These are phyloP conservation scores for Colaptes auratus DNA, from an alignment of 2,113 vertebrate genomes.

Conservation along the genomic window DNA sequence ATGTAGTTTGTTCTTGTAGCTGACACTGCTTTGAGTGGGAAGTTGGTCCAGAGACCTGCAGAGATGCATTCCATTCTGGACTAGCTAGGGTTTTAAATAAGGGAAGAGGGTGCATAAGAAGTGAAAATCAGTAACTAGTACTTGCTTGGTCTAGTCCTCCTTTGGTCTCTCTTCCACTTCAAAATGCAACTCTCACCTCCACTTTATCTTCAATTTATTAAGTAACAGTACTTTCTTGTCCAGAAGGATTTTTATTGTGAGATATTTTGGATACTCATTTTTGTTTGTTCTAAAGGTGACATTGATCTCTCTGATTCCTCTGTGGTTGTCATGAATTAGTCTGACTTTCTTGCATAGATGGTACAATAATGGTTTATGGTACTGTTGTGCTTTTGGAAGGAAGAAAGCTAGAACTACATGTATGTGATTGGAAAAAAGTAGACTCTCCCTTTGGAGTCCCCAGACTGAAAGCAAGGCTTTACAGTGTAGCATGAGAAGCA, in stretches of 20 bases:
- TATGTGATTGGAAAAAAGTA: background rate
- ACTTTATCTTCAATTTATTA: background rate
- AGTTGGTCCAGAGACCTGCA: background rate
- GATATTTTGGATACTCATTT: background rate
- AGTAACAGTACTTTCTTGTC: background rate
- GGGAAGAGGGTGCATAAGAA: background rate
- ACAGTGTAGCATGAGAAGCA: background rate
- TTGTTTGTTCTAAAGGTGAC: background rate
- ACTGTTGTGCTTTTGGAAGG: background rate
- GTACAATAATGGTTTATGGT: background rate
- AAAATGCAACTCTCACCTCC: background rate
- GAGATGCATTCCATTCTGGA: background rate
- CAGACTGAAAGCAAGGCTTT: background rate
- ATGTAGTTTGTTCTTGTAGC: background rate
- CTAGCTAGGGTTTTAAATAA: fast-evolving
- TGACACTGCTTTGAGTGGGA: background rate
- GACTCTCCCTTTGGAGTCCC: background rate
- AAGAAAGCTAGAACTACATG: background rate
- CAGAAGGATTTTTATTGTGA: background rate
- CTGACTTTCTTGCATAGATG: background rate
- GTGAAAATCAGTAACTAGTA: background rate
- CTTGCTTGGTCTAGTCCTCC: background rate
- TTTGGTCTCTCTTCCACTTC: background rate
- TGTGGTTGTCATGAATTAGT: background rate
- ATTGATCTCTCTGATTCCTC: background rate